Base-by-base conservation (phyloP, 2,888 invertebrate genomes). In the Apodemia zela region DNA sequence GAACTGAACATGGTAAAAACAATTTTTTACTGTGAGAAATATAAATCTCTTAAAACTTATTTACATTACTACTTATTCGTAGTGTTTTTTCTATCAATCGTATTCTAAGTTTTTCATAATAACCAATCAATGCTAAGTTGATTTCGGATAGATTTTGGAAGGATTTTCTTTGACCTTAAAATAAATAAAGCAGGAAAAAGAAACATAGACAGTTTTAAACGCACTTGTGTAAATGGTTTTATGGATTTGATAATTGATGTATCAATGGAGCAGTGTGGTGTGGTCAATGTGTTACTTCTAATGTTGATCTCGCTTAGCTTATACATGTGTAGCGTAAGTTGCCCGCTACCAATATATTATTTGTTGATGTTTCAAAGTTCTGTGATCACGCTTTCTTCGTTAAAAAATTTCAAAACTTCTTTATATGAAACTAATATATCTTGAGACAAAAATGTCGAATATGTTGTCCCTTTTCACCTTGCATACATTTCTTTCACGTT, bases 271-370 rank as follows among this genome's bases (percentile, higher is more conserved):
- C 62, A 47, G 18, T 63, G 47, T 45, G 18, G 11, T 33, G 62
- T 58, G 62, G 54, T 62, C 58, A 18, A 47, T 29, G 42, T 62
- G 29, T 21, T 58, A 18, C 18, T 42, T 54, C 18, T 25, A 25
- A 54, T 15, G 25, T 21, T 51, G 10, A 29, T 33, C 33, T 63
- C 45, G 86, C 89, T 88, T 89, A 80, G 89, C 88, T 89, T 89
- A 72, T 84, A 80, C 84, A 79, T 82, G 42, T 15, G 76, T 73
- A 70, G 70, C 77, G 77, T 76, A 72, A 73, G 72, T 71, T 51
- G 3, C 25, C 25, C 21, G 21, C 18, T 74, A 63, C 72, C 70
- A 71, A 70, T n/a, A 38, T 38, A 42, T 42, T 42, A 15, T 15
- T 42, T 42, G 15, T 42, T 15, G n/a, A 42, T 42, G 42, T 42